Evolutionary conservation across 2,113 vertebrate genomes (phyloP).

Genomic region (Heptranchias perlo): DNA sequence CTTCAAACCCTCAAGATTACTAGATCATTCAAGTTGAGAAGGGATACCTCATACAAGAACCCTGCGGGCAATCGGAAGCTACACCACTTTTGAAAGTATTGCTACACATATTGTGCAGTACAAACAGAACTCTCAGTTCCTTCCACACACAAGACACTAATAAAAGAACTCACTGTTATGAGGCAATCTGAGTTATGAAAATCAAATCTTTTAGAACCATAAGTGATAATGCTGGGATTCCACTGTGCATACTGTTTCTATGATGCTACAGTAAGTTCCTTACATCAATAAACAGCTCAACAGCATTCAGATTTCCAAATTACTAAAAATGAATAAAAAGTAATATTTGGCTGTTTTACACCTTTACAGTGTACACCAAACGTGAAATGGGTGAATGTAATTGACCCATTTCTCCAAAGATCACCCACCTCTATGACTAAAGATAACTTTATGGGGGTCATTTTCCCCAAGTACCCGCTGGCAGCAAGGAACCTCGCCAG

Average conservation of each 20-base stretch:
- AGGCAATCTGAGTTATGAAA: background rate
- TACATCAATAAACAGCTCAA: background rate
- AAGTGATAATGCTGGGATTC: background rate
- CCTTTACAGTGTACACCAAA: background rate
- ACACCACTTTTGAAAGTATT: background rate
- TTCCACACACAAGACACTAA: background rate
- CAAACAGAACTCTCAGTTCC: background rate
- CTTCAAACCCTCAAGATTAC: background rate
- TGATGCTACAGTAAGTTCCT: background rate
- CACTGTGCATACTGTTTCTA: background rate
- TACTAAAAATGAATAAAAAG: background rate
- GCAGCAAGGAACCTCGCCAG: background rate
- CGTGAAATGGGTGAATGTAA: background rate
- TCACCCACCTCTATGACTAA: background rate
- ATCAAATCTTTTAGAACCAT: background rate
- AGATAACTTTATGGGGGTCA: background rate
- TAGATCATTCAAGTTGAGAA: background rate
- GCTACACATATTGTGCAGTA: background rate
- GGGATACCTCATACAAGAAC: background rate
- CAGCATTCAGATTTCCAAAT: background rate
- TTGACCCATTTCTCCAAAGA: background rate
- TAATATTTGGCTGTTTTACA: too few relatives aligned
- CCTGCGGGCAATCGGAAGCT: background rate
- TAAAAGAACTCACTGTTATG: background rate
- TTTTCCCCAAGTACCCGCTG: background rate